phyloP scores from a whole-genome alignment of 2,113 vertebrate species.

The Ia io region DNA sequence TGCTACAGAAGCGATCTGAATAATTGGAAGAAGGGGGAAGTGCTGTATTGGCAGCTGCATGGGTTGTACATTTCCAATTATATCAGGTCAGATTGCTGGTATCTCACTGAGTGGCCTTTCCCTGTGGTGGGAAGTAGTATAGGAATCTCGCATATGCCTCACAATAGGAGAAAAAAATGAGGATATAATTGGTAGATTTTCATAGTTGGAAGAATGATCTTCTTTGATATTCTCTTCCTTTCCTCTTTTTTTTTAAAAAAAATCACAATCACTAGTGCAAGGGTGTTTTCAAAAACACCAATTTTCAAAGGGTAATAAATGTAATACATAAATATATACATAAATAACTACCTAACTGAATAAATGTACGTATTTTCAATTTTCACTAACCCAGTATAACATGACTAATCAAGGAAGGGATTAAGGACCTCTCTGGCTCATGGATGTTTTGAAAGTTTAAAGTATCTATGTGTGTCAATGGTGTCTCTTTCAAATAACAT shows the following conservation, averaged over 20 bases:
- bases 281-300: not conserved
- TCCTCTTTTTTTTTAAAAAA: not conserved
- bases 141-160: not conserved
- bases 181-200: not conserved
- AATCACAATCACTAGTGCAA: not conserved
- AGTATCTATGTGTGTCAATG: not conserved
- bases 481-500: not conserved
- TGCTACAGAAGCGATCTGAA: not conserved
- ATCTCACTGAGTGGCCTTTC: not conserved
- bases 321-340: not conserved
- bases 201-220: not conserved
- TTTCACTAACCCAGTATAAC: not conserved
- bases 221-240: not conserved
- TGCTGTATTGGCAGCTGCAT: fast-evolving
- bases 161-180: not conserved
- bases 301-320: not conserved
- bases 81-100: not conserved
- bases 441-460: not conserved
- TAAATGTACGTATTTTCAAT: not conserved
- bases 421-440: not conserved
- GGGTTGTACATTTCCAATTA: not conserved
- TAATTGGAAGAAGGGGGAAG: not conserved
- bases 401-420: not conserved
- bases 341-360: not conserved
- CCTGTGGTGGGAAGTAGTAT: not conserved